phyloP scores from a whole-genome alignment of 2,888 invertebrate species.

The Nomada lathburiana region DNA sequence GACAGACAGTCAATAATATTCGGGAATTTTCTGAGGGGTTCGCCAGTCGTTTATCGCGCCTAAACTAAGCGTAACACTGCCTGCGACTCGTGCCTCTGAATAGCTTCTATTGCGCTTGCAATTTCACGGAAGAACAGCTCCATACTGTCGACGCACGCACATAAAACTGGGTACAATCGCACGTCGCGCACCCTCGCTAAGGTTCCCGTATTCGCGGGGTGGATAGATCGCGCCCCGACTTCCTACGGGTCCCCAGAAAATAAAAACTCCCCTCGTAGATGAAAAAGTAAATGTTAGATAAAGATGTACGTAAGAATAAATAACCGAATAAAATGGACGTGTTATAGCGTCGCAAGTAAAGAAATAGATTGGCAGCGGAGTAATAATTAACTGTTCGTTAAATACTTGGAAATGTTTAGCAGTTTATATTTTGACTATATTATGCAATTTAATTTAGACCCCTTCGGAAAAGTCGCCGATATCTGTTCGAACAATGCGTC shows the following conservation, averaged over 20 bases:
- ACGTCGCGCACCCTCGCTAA: conserved; percentile 42
- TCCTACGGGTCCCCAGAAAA: conserved; percentile 40
- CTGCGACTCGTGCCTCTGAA: background rate
- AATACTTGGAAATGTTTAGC: too few relatives aligned
- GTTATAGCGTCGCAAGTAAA: too few relatives aligned
- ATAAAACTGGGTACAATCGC: conserved; percentile 39
- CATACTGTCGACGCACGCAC: conserved; percentile 37
- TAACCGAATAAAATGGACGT: too few relatives aligned
- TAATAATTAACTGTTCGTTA: too few relatives aligned
- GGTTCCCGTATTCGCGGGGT: conserved; percentile 54
- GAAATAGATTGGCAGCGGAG: too few relatives aligned
- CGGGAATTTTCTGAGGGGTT: conserved; percentile 10
- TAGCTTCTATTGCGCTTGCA: conserved; percentile 15
- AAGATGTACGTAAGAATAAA: too few relatives aligned
- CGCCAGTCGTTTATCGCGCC: conserved; percentile 12
- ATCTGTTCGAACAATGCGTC: too few relatives aligned
- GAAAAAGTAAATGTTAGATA: conserved; percentile 20
- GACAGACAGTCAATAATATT: background rate
- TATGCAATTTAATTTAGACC: too few relatives aligned
- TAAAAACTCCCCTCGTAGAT: conserved; percentile 57
- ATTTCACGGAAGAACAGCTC: conserved; percentile 37
- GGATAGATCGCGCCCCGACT: conserved; percentile 57
- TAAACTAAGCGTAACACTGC: conserved; percentile 28
- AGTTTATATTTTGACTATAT: too few relatives aligned
- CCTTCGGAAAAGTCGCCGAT: too few relatives aligned